Percentiles rank a stretch among this genome's conserved stretches.
Evolutionary conservation across 2,888 invertebrate genomes (phyloP).

Genomic region (Melangyna quadrimaculata): DNA sequence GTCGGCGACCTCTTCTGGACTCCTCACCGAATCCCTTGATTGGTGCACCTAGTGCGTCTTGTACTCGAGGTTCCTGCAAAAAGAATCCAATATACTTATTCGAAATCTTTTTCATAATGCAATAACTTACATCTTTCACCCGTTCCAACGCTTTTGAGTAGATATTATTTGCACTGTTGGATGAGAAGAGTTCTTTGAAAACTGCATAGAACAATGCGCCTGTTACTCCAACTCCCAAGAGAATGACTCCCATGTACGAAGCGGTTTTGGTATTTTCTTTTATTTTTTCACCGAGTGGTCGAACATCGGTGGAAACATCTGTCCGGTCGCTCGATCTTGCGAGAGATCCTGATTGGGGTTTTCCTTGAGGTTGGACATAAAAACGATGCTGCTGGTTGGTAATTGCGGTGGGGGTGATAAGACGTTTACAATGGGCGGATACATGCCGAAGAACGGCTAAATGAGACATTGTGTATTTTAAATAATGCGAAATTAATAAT

Average conservation of each 20-base stretch:
- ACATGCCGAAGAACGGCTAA: constrained; percentile 47
- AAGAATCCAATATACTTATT: neutral
- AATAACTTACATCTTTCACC: constrained; percentile 85
- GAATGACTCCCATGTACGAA: constrained; percentile 91
- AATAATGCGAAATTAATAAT: neutral
- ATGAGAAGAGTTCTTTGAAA: constrained; percentile 93
- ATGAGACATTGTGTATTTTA: constrained; percentile 35
- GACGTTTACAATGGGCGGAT: constrained; percentile 4
- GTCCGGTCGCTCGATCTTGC: constrained; percentile 53
- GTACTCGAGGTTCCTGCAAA: constrained; percentile 86
- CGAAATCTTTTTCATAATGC: neutral
- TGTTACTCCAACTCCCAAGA: constrained; percentile 90
- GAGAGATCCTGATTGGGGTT: constrained; percentile 38
- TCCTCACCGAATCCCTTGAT: constrained; percentile 95
- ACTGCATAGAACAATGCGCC: constrained; percentile 91
- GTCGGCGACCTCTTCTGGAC: constrained; percentile 89
- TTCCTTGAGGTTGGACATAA: constrained; percentile 41
- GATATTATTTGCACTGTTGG: constrained; percentile 92
- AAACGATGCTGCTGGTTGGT: constrained; percentile 15
- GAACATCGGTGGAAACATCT: constrained; percentile 82
- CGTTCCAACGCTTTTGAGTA: constrained; percentile 90
- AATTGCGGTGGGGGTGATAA: neutral
- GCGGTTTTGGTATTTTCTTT: constrained; percentile 95
- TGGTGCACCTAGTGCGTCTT: constrained; percentile 93
- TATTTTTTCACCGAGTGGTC: constrained; percentile 88